phyloP scores from a whole-genome alignment of 2,888 invertebrate species.

The Himalopsyche anomala region DNA sequence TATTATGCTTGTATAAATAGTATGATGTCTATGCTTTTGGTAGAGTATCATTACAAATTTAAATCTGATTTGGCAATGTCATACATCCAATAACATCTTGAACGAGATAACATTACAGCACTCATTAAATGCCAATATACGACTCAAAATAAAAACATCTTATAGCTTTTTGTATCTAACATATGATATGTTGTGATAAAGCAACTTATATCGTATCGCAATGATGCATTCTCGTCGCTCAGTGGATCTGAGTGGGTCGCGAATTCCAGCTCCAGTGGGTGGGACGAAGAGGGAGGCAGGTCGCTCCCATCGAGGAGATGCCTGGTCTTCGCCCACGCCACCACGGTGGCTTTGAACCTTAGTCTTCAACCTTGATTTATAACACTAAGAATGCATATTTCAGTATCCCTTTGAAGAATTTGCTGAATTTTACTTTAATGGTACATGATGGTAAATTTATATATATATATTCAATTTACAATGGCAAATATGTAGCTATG shows the following conservation, averaged over 20 bases:
- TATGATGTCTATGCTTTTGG: too few relatives aligned
- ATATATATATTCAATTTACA: too few relatives aligned
- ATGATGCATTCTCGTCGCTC: slow-evolving; percentile 13
- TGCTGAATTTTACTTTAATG: not conserved
- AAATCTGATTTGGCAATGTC: too few relatives aligned
- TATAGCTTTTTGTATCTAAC: too few relatives aligned
- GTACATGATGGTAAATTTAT: too few relatives aligned
- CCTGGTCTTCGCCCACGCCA: slow-evolving; percentile 32
- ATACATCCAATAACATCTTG: too few relatives aligned
- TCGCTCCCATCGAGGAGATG: slow-evolving; percentile 13
- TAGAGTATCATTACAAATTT: too few relatives aligned
- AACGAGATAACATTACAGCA: too few relatives aligned
- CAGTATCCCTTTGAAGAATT: not conserved
- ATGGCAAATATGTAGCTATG: too few relatives aligned
- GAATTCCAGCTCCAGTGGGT: slow-evolving; percentile 23
- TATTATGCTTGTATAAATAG: too few relatives aligned
- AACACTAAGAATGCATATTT: not conserved
- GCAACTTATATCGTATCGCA: not conserved
- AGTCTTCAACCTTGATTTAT: slow-evolving; percentile 25
- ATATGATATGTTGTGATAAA: not conserved
- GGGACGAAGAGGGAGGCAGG: slow-evolving; percentile 10
- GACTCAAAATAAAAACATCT: too few relatives aligned
- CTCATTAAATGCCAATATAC: too few relatives aligned
- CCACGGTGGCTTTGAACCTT: slow-evolving; percentile 22
- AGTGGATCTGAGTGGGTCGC: slow-evolving; percentile 17